Evolutionary conservation across 2,113 vertebrate genomes (phyloP).

Genomic region (Salvelinus fontinalis): DNA sequence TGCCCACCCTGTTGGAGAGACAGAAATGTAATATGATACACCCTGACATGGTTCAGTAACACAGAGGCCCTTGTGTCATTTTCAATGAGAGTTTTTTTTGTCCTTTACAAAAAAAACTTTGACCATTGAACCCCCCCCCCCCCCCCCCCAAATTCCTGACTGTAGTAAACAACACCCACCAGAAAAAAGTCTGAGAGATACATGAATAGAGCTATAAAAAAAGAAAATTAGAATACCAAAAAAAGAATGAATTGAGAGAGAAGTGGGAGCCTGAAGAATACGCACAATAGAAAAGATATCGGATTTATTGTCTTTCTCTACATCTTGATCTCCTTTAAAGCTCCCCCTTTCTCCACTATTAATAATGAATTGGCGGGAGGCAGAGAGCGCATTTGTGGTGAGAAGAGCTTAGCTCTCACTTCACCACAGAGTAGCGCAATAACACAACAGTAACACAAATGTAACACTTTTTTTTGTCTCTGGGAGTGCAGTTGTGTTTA

Average conservation of each 20-base stretch:
- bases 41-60: not conserved
- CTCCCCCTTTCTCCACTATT: too few species aligned
- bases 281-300: not conserved
- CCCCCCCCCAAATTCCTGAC: not conserved
- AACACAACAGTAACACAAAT: not conserved
- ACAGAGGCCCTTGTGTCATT: not conserved
- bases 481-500: too few species aligned
- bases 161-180: conserved; percentile 3
- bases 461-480: too few species aligned
- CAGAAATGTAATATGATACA: not conserved
- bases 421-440: not conserved
- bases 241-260: conserved; percentile 15
- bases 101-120: not conserved
- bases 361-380: too few species aligned
- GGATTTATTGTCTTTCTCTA: not conserved
- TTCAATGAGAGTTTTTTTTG: not conserved
- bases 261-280: not conserved
- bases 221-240: not conserved
- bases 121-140: not conserved
- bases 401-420: too few species aligned
- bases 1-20: conserved; percentile 53
- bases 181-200: not conserved
- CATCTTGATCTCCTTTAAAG: not conserved
- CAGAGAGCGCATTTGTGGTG: too few species aligned
- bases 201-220: not conserved